Evolutionary conservation across 2,797 vertebrate genomes (phyloP), one percentile per base, ranked within the genome.

Genomic region (Rhadinocentrus ornatus): DNA sequence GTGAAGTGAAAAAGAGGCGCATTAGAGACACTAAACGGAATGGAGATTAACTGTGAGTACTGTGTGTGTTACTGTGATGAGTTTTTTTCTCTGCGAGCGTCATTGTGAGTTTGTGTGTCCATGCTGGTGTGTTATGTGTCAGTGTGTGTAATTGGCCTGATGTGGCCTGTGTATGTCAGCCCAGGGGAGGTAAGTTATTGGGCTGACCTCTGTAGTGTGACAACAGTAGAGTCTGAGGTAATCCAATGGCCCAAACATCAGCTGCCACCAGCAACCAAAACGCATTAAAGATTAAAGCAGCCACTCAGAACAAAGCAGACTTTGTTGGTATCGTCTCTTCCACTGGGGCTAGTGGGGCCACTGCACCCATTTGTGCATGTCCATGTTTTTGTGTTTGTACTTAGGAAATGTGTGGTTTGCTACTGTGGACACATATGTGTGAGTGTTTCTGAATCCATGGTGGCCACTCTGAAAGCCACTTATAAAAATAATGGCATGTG

Each of bases 201-300:
- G 77, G 81, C 72, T 92, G 88, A 91, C 89, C 90, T 90, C 87
- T 88, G 85, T 80, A 77, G 82, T 88, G 88, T 86, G 86, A 88
- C 87, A 90, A 86, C 81, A 77, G 82, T 59, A 34, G 68, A 88
- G 82, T 89, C 73, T 60, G 78, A 88, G 81, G 81, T 84, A 87
- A 84, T 86, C 83, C 84, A 74, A 81, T 84, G 80, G 80, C 56
- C 82, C 68, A 78, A 84, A 88, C 82, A 82, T 66, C 71, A 73
- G 80, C 73, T 65, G 65, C 81, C 75, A 85, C 69, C 62, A 87
- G 78, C 79, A 83, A 84, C 80, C 82, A 86, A 79, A 88, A 85
- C 75, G 83, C 77, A 88, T 86, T 88, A 82, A 88, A 90, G 87
- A 91, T 89, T 88, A 85, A 92, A 86, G 84, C 85, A 86, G 77